phyloP scores from a whole-genome alignment of 2,797 vertebrate genomes.

The Galaxias olidus region DNA sequence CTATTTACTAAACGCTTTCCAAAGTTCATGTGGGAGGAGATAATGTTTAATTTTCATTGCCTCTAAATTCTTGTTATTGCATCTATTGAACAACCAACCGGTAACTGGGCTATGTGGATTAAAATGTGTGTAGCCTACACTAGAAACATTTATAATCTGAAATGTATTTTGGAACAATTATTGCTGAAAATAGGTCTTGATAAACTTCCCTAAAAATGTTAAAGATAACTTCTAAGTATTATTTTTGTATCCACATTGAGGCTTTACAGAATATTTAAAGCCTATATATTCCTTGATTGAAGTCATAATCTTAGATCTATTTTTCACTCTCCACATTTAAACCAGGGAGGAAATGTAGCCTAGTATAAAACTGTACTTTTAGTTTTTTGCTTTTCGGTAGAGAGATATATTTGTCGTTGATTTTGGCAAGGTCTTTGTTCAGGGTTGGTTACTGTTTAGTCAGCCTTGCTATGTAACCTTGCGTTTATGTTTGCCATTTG shows the following conservation, averaged over 20 bases:
- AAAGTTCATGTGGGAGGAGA: slow-evolving; percentile 72
- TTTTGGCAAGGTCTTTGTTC: slow-evolving; percentile 73
- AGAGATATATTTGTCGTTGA: slow-evolving; percentile 11
- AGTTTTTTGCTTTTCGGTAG: not conserved
- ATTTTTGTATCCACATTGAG: no score
- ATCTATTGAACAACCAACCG: no score
- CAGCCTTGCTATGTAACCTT: slow-evolving; percentile 41
- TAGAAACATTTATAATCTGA: not conserved
- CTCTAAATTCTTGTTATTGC: not conserved
- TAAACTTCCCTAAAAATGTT: not conserved
- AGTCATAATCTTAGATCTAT: no score
- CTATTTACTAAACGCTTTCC: slow-evolving; percentile 31
- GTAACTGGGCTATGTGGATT: not conserved
- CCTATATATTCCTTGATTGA: no score
- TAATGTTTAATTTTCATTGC: slow-evolving; percentile 7
- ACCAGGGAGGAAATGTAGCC: not conserved
- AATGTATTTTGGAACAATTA: not conserved
- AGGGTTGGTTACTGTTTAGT: slow-evolving; percentile 75
- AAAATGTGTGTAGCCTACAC: not conserved
- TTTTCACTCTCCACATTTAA: not conserved
- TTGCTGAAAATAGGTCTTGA: not conserved
- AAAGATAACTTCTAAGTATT: no score
- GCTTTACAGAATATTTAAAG: no score
- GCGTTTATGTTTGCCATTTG: slow-evolving; percentile 29
- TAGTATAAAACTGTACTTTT: not conserved